Conservation (phyloP, 2,113 vertebrate species). For the Calidris pugnax region DNA sequence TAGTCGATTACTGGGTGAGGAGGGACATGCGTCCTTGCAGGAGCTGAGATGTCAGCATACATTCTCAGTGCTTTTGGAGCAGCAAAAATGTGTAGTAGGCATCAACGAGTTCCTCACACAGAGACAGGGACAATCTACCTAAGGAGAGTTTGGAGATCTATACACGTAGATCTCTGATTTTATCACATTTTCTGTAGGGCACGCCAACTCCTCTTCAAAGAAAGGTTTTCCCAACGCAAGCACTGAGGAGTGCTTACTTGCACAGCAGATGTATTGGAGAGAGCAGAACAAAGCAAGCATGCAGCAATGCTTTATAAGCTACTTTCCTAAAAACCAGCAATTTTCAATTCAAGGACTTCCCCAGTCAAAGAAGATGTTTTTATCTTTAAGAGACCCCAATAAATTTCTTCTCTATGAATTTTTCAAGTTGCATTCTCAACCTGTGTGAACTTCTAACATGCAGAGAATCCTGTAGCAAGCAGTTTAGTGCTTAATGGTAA, state of each 20-base stretch:
- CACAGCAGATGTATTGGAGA: background rate
- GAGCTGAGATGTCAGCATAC: background rate
- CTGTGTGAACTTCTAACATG: background rate
- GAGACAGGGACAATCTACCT: background rate
- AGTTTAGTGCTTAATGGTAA: background rate
- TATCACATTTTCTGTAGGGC: background rate
- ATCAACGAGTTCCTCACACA: background rate
- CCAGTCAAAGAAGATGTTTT: background rate
- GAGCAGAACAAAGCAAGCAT: background rate
- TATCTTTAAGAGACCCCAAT: background rate
- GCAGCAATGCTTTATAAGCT: background rate
- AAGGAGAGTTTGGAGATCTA: background rate
- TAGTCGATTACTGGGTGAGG: background rate
- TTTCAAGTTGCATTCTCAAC: background rate
- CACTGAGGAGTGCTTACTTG: background rate
- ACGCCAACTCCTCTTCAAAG: background rate
- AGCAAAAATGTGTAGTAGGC: background rate
- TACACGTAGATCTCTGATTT: accelerated
- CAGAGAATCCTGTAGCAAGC: background rate
- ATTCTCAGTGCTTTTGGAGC: background rate
- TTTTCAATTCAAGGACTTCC: background rate
- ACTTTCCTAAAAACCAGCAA: background rate
- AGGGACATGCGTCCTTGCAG: accelerated
- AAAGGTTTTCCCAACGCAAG: background rate
- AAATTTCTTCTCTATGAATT: background rate